Evolutionary conservation across 30 jellyfish, hydroid and myxozoan species (phyloP), one percentile per base, ranked within the genome.

Genomic region (Aurelia aurita complex sp. Pacific): DNA sequence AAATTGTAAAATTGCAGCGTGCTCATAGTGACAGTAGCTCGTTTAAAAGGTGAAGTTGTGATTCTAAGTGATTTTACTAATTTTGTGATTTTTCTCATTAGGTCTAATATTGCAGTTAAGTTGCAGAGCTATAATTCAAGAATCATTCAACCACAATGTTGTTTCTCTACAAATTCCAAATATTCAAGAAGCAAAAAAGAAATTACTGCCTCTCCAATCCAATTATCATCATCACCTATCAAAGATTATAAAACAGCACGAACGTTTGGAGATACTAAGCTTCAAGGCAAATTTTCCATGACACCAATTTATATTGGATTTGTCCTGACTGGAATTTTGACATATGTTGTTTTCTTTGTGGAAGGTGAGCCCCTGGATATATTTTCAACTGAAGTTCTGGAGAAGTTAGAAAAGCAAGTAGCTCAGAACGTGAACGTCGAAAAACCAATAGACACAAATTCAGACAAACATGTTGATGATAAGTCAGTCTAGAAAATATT

Each of bases 171-270:
- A 46, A 46, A 6, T 5, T 4, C 14, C 13, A 46, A 46, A 46
- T 46, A 46, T 46, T 46, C 57, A 46, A 46, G 1, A 46, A 46
- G 57, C 50, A 38, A 38, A 0, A 1, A 46, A 9, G 13, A 46
- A 46, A 46, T 13, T 46, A 46, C 14, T 46, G 57, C 14, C 57
- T 46, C 57, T 46, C 93, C 93, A 29, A 74, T 84, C 3, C 46
- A 67, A 10, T 67, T 84, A 2, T 84, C 93, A 16, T 14, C 87
- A 3, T 84, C 93, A 15, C 87, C 93, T 15, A 55, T 84, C 11
- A 72, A 74, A 51, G 50, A 64, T 52, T 84, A 73, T 66, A 84
- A 64, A 36, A 43, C 93, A 73, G 18, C 82, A 5, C 63, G 64
- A 23, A 84, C 93, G 7, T 84, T 84, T 65, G 84, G 80, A 46